Base-by-base conservation (phyloP, 2,888 invertebrate species). In the Camptogramma bilineatum region DNA sequence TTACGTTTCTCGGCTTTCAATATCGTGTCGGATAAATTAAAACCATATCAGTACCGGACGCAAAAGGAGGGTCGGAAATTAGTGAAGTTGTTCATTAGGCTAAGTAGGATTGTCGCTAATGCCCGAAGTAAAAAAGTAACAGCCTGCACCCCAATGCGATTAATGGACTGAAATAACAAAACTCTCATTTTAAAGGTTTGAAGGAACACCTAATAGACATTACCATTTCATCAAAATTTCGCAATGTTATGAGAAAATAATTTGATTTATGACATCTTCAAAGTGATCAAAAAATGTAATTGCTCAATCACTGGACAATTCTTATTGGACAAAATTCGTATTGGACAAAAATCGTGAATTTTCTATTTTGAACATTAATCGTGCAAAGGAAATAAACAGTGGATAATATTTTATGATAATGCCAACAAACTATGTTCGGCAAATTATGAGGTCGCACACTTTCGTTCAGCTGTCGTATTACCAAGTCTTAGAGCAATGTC, bases 31-130 rank as follows among this genome's bases (percentile, higher is more conserved):
- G 18, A 9, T 19, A 31, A 34, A 34, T 7, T 55, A n/a, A 34
- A 34, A 47, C 4, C 9, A 7, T 55, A 56, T 59, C 58, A 61
- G 64, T 58, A 48, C 68, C 58, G 57, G 65, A 60, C 72, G 63
- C 64, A 65, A 70, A 57, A 71, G 73, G 74, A 75, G 82, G 84
- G 85, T 79, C 72, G 73, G 71, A 85, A 86, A 88, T 89, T 88
- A 89, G 90, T 90, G 87, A 87, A 90, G 82, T 85, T 86, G 87
- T 89, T 87, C 88, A 88, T 89, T 89, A 86, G 80, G 85, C 85
- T 83, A 88, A 89, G 88, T 85, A 80, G 81, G 79, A 86, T 88
- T 86, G 83, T 83, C 84, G 83, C 79, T 86, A 83, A 88, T 86
- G 86, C 85, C 74, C 69, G 71, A 75, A 74, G 74, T 77, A 79